phyloP scores from a whole-genome alignment of 2,888 invertebrate species.

The Dexiosoma caninum region DNA sequence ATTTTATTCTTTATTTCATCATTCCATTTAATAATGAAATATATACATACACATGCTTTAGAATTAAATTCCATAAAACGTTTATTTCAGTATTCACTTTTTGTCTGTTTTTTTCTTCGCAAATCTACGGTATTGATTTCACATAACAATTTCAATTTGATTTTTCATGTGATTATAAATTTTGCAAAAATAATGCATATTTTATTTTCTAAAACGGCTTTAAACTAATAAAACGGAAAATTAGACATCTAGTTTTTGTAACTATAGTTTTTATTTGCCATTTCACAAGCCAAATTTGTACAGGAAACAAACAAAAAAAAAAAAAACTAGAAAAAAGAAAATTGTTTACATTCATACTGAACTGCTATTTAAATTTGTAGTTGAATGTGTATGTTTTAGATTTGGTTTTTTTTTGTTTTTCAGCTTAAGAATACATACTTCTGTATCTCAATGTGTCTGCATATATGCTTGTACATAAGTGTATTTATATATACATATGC shows the following conservation, averaged over 20 bases:
- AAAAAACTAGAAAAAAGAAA: neutral
- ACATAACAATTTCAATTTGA: constrained; percentile 32
- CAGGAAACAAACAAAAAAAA: constrained; percentile 16
- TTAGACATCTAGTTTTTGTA: constrained; percentile 30
- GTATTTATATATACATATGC: neutral
- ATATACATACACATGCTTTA: too few species aligned
- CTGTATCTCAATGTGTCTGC: too few species aligned
- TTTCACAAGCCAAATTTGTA: constrained; percentile 45
- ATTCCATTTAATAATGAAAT: too few species aligned
- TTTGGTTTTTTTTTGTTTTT: constrained; percentile 34
- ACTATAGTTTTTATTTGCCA: constrained; percentile 23
- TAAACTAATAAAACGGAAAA: constrained; percentile 37
- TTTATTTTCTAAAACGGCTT: constrained; percentile 16
- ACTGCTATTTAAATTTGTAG: neutral
- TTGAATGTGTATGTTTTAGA: constrained; percentile 21
- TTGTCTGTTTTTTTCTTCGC: too few species aligned
- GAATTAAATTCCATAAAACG: neutral
- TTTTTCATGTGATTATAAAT: constrained; percentile 11
- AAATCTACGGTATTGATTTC: constrained; percentile 17
- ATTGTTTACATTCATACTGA: neutral
- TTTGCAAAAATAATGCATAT: constrained; percentile 17
- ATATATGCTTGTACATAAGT: neutral
- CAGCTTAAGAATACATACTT: too few species aligned
- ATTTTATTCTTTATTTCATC: too few species aligned
- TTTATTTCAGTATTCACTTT: neutral